Percentiles rank a stretch among this genome's conserved stretches.
Conservation (phyloP, 1,140 invertebrate species). For the Coptotermes formosanus region DNA sequence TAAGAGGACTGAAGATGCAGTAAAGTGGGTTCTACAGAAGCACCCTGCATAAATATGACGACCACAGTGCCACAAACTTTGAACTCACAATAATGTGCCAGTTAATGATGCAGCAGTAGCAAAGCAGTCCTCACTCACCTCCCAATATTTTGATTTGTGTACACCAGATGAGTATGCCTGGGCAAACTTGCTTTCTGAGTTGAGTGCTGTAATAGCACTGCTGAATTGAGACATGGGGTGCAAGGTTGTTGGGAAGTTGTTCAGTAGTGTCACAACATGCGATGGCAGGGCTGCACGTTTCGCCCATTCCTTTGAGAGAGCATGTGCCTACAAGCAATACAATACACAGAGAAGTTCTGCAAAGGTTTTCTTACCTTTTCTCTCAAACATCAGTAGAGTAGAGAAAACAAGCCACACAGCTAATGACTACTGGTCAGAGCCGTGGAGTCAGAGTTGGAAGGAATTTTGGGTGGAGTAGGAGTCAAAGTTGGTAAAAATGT, state of each 20-base stretch:
- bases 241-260: slow-evolving; percentile 90
- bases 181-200: slow-evolving; percentile 92
- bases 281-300: slow-evolving; percentile 82
- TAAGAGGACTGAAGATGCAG: no score
- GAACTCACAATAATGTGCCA: no score
- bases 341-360: neutral
- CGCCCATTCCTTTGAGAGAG: slow-evolving; percentile 90
- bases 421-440: no score
- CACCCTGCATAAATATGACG: no score
- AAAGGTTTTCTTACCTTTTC: neutral
- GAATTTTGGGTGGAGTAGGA: no score
- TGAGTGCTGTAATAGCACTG: slow-evolving; percentile 87
- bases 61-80: no score
- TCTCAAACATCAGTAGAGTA: neutral
- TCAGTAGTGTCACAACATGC: slow-evolving; percentile 92
- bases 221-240: slow-evolving; percentile 97
- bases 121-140: slow-evolving; percentile 56
- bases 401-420: neutral
- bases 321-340: slow-evolving; percentile 57
- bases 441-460: no score
- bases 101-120: no score
- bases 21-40: no score
- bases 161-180: slow-evolving; percentile 86
- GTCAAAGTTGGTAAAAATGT: no score
- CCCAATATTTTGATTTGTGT: slow-evolving; percentile 86